phyloP scores from a whole-genome alignment of 2,797 vertebrate species.

The Gallinago stenura region DNA sequence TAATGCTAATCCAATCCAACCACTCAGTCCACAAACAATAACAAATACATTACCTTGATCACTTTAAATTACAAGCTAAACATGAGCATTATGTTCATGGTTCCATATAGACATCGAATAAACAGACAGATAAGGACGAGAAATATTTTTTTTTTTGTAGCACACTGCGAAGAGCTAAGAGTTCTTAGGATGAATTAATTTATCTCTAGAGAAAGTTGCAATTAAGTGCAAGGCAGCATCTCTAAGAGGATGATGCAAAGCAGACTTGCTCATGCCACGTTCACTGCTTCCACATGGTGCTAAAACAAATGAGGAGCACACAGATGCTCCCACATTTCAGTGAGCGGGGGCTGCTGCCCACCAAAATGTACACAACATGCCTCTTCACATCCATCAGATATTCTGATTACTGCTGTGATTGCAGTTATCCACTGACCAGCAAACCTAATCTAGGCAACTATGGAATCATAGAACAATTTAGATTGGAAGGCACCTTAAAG shows the following conservation, averaged over 20 bases:
- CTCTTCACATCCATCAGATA: too few relatives aligned
- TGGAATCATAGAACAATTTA: neutral
- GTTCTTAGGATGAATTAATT: accelerated
- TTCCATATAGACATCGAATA: neutral
- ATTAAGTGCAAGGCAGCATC: too few relatives aligned
- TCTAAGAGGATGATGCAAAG: accelerated
- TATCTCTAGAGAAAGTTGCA: neutral
- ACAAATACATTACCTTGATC: neutral
- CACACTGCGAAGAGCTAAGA: neutral
- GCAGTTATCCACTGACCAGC: too few relatives aligned
- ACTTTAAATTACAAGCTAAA: neutral
- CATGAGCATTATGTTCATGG: neutral
- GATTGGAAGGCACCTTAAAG: neutral
- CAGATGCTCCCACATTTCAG: neutral
- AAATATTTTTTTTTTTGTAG: neutral
- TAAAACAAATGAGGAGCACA: neutral
- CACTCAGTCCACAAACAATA: neutral
- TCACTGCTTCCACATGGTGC: accelerated
- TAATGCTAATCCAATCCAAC: neutral
- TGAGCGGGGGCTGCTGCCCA: neutral
- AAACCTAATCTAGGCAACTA: neutral
- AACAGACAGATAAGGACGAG: neutral
- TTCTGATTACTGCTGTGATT: accelerated
- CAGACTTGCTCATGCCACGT: accelerated
- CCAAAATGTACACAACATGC: accelerated